These are phyloP conservation scores for Tetragnatha montana DNA, from an alignment of 2,888 invertebrate genomes.

Conservation along the genomic window DNA sequence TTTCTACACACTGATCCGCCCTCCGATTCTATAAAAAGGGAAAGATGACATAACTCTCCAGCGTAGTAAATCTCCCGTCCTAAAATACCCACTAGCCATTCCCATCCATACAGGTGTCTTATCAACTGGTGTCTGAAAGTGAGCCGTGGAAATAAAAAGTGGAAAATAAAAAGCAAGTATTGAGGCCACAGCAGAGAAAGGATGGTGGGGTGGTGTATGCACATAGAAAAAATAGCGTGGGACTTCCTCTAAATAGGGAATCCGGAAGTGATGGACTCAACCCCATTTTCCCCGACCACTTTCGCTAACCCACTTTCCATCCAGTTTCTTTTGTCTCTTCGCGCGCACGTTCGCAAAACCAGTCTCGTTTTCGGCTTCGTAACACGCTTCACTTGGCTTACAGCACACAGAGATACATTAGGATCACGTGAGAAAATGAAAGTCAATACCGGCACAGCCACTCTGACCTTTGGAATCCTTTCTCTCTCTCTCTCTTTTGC, in stretches of 20 bases:
- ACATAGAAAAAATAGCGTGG: constrained; percentile 49
- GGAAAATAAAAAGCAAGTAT: constrained; percentile 34
- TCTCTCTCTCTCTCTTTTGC: not conserved
- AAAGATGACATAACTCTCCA: not conserved
- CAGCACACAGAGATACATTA: constrained; percentile 23
- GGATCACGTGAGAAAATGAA: constrained; percentile 62
- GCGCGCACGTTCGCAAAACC: constrained; percentile 33
- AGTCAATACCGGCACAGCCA: constrained; percentile 36
- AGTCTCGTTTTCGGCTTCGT: constrained; percentile 48
- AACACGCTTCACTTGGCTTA: constrained; percentile 66
- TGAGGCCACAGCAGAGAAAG: constrained; percentile 67
- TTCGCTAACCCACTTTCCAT: constrained; percentile 67
- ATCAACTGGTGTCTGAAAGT: constrained; percentile 38
- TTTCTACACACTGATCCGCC: no score
- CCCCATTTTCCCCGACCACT: constrained; percentile 66
- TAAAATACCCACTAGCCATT: constrained; percentile 3
- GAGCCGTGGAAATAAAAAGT: constrained; percentile 21
- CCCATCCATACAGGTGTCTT: constrained; percentile 4
- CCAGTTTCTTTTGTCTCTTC: constrained; percentile 47
- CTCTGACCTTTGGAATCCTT: constrained; percentile 33
- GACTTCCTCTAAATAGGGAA: constrained; percentile 68
- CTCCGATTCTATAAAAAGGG: not conserved
- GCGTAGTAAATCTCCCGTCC: not conserved
- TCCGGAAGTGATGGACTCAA: constrained; percentile 65
- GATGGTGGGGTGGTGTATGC: constrained; percentile 27